Evolutionary conservation across 2,797 vertebrate genomes (phyloP), one percentile per base, ranked within the genome.

Genomic region (Echiichthys vipera): DNA sequence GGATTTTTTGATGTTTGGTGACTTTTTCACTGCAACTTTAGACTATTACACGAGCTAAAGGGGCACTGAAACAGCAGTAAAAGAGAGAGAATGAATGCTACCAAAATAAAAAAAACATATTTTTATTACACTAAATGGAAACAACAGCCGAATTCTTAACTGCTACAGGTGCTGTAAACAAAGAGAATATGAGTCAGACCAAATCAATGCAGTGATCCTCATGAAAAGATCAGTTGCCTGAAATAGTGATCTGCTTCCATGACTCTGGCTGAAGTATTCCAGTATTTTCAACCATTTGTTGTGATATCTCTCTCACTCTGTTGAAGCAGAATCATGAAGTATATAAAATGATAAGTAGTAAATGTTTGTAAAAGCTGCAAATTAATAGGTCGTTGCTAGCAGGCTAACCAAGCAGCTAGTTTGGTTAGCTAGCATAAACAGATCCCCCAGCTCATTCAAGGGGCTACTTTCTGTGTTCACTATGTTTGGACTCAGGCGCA

Each of bases 161-260:
- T 18, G 47, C 63, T 47, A 39, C 29, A 65, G 22, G 30, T 37
- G 24, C 29, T 29, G 36, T 29, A 51, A 54, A 64, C 2, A 77
- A 61, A 64, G 63, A 37, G 4, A 25, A 54, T 59, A 71, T 64
- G 20, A 75, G 54, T 78, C 58, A 81, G 39, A 43, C 6, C 25
- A 51, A 54, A 20, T 27, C 34, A 75, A 55, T 24, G 20, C 57
- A 18, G 58, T 49, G 29, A 14, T 49, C 30, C 70, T 15, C 14
- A 40, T 17, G 37, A 65, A 49, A 54, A 67, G 39, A 66, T 32
- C 47, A 25, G 46, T 24, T 29, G 22, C 47, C 17, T 32, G 25
- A 73, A 56, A 58, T 47, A 20, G 13, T 17, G 9, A 54, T 20
- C 18, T 40, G 36, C 25, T 54, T 22, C 15, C 37, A 17, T 45